phyloP scores from a whole-genome alignment of 2,888 invertebrate species.

The Andrena flavipes region DNA sequence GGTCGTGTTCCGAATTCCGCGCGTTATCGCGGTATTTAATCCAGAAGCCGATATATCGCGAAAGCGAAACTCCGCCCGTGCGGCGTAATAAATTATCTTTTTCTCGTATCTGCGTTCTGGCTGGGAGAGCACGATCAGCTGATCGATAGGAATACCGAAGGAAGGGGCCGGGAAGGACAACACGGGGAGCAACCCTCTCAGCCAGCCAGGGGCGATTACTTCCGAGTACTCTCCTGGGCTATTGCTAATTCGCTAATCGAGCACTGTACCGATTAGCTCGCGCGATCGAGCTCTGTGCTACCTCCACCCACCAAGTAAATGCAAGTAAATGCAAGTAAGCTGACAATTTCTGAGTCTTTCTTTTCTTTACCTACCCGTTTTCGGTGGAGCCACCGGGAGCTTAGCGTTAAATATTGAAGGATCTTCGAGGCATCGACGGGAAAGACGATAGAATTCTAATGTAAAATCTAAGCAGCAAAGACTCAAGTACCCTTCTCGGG shows the following conservation, averaged over 20 bases:
- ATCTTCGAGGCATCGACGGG: neutral
- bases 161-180: neutral
- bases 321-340: too few relatives aligned
- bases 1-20: constrained; percentile 3
- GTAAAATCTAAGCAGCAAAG: too few relatives aligned
- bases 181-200: constrained; percentile 14
- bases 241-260: constrained; percentile 64
- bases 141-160: constrained; percentile 49
- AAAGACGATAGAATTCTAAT: neutral
- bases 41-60: neutral
- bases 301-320: constrained; percentile 24
- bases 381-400: neutral
- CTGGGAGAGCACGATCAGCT: constrained; percentile 53
- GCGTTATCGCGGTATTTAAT: constrained; percentile 25
- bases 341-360: too few relatives aligned
- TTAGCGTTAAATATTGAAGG: constrained; percentile 22
- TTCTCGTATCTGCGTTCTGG: constrained; percentile 52
- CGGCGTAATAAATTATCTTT: constrained; percentile 52
- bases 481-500: too few relatives aligned
- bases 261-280: constrained; percentile 55
- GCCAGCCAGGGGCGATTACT: constrained; percentile 54
- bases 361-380: neutral
- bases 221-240: constrained; percentile 43
- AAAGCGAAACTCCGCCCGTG: neutral
- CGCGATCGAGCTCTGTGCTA: constrained; percentile 32